Evolutionary conservation across 2,113 vertebrate species (phyloP), one percentile per base, ranked within the genome.

Genomic region (Cyanoliseus patagonus): DNA sequence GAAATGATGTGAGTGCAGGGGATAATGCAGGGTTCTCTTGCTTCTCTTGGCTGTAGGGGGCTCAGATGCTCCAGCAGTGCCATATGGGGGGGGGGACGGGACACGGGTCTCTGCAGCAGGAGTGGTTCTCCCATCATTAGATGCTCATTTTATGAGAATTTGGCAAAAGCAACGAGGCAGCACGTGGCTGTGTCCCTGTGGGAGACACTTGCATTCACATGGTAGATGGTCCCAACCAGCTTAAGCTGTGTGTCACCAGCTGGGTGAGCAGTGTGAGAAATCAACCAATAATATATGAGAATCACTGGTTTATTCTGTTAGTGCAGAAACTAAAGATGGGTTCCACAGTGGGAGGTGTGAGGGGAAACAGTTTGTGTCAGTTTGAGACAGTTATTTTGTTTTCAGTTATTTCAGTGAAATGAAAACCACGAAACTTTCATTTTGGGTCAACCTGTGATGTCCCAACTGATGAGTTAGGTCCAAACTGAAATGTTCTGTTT

Each of bases 111-210:
- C 61, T 27, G 73, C 31, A 22, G 22, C 28, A 14, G 37, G 5
- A 37, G 11, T 2, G 6, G 13, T 3, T 28, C 16, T 86, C 39
- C 30, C 41, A 14, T 4, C 25, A 15, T 42, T 13, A 4, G 25
- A 4, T 13, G 6, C 17, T 76, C 23, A 14, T 85, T 88, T 83
- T 16, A 52, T 47, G 57, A 46, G 78, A 23, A 20, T 88, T 51
- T 83, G 37, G 51, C 82, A 31, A 86, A 87, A 87, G 74, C 78
- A 68, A 30, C 13, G 18, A 51, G 42, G 3, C 3, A 9, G 51
- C 1, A 1, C 0, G 0, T 16, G 46, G 20, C 51, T 64, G 74
- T 11, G 8, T 8, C 44, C 11, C 47, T 0, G 0, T 7, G 62
- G 49, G 35, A 84, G 42, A 18, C 23, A 1, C 31, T 73, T 24